Percentiles rank a stretch among this genome's conserved stretches.
Conservation (phyloP, 2,888 invertebrate genomes). For the Labia minor region DNA sequence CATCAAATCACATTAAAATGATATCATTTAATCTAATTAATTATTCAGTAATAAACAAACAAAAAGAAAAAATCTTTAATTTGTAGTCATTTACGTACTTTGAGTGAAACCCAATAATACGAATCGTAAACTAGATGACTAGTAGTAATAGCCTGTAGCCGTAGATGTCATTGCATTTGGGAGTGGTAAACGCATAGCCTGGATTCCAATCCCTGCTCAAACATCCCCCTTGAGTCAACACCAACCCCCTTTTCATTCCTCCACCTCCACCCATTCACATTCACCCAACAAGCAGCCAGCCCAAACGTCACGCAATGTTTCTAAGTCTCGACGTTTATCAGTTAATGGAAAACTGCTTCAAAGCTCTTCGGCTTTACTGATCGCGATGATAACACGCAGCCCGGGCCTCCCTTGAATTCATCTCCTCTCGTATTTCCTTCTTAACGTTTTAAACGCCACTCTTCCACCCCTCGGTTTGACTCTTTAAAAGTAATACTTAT, state of each 20-base stretch:
- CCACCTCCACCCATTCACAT: background rate
- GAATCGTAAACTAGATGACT: too few relatives aligned
- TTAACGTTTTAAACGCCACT: background rate
- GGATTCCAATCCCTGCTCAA: constrained; percentile 7
- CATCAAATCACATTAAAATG: too few relatives aligned
- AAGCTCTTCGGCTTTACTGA: background rate
- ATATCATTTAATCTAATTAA: too few relatives aligned
- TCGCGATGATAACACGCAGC: constrained; percentile 13
- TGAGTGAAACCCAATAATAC: too few relatives aligned
- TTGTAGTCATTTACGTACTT: too few relatives aligned
- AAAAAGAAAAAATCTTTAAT: too few relatives aligned
- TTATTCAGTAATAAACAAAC: too few relatives aligned
- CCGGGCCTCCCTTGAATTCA: background rate
- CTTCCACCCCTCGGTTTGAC: too few relatives aligned
- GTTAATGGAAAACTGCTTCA: constrained; percentile 13
- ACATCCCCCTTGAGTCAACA: constrained; percentile 3
- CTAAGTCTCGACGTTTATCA: constrained; percentile 13
- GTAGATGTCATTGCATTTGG: background rate
- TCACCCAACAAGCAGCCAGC: constrained; percentile 1
- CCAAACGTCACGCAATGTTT: constrained; percentile 8
- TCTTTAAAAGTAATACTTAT: too few relatives aligned
- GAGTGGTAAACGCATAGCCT: background rate
- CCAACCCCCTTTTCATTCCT: background rate
- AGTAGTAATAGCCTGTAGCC: background rate
- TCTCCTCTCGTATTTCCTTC: background rate